A percentile compares a stretch with the other conserved stretches of the same genome.
Conservation (phyloP, 2,797 vertebrate genomes). For the Pangasius larnaudii region DNA sequence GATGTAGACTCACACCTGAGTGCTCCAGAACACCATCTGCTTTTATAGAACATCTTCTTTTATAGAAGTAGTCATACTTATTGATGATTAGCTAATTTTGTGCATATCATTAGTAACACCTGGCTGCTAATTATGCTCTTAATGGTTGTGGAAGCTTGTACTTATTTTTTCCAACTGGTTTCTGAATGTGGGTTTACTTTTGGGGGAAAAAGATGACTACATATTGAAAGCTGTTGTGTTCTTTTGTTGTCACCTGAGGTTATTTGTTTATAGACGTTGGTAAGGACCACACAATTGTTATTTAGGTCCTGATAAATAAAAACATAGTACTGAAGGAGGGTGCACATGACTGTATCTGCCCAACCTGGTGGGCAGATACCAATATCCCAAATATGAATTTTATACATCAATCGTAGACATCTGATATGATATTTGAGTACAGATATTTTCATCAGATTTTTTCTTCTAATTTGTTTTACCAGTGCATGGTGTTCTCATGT, state of each 20-base stretch:
- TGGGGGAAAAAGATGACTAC: too few species aligned
- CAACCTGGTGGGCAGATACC: neutral
- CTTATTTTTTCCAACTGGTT: neutral
- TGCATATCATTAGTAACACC: neutral
- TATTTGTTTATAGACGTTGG: neutral
- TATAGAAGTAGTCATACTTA: neutral
- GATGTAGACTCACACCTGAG: neutral
- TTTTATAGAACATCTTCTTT: neutral
- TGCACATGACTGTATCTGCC: neutral
- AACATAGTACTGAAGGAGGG: neutral
- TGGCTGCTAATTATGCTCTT: neutral
- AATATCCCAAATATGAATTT: neutral
- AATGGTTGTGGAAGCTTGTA: neutral
- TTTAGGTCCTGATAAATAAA: neutral
- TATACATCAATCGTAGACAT: neutral
- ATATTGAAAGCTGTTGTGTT: too few species aligned
- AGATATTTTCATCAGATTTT: neutral
- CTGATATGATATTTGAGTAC: neutral
- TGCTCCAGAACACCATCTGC: neutral
- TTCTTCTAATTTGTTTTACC: neutral
- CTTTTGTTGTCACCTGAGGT: too few species aligned
- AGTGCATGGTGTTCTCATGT: neutral
- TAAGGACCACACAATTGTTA: neutral
- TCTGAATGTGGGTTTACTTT: neutral
- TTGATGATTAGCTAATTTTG: neutral